Evolutionary conservation across 2,113 vertebrate genomes (phyloP).

Genomic region (Peromyscus californicus): DNA sequence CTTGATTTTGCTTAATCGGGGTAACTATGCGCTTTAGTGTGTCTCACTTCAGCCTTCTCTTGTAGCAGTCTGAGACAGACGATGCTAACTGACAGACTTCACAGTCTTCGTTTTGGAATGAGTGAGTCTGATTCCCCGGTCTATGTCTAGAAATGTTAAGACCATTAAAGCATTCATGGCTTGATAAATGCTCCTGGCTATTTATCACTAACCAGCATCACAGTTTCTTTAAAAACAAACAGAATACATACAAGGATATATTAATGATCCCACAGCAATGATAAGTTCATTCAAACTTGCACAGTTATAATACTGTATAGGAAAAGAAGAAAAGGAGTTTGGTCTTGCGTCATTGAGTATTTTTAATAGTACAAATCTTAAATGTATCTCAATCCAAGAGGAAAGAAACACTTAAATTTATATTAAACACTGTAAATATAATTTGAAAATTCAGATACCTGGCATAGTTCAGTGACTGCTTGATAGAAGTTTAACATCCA

Average conservation of each 20-base stretch:
- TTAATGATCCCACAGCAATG: background rate
- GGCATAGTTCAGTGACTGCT: background rate
- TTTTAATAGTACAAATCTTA: slow-evolving; percentile 20
- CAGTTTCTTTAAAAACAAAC: background rate
- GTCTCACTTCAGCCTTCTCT: background rate
- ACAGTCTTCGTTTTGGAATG: background rate
- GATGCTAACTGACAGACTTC: background rate
- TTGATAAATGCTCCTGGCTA: background rate
- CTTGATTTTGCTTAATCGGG: background rate
- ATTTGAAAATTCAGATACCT: background rate
- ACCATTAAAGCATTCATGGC: background rate
- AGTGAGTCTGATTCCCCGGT: background rate
- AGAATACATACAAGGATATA: background rate
- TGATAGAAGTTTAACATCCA: background rate
- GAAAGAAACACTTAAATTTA: slow-evolving; percentile 15
- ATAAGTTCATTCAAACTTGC: background rate
- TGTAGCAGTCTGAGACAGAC: background rate
- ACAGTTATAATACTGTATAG: background rate
- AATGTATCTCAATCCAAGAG: background rate
- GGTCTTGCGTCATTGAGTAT: background rate
- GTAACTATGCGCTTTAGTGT: background rate
- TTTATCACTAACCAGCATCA: background rate
- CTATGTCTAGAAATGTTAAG: background rate
- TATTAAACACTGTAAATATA: slow-evolving; percentile 12
- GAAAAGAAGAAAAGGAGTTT: background rate